Conservation (phyloP, 2,888 invertebrate species). For the Hyppa rectilinea region DNA sequence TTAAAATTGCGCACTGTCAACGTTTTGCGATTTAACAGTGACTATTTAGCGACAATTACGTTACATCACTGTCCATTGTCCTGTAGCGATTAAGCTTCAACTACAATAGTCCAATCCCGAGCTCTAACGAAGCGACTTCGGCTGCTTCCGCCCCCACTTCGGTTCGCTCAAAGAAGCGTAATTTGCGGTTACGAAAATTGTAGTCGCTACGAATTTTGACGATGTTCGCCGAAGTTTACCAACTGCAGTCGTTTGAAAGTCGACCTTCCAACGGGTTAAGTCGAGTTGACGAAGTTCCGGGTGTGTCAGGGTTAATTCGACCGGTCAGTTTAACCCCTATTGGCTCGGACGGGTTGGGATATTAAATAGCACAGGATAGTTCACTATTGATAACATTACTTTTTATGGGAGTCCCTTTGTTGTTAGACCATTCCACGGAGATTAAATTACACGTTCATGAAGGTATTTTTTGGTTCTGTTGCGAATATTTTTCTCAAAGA, state of each 20-base stretch:
- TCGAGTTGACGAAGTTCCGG: slow-evolving; percentile 77
- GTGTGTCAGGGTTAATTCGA: slow-evolving; percentile 75
- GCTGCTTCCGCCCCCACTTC: slow-evolving; percentile 84
- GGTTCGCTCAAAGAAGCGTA: slow-evolving; percentile 86
- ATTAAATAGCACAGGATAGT: slow-evolving; percentile 64
- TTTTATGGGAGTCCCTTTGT: slow-evolving; percentile 56
- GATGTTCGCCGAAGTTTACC: slow-evolving; percentile 75
- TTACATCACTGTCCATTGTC: slow-evolving; percentile 88
- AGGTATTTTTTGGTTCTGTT: slow-evolving; percentile 2
- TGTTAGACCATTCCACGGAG: slow-evolving; percentile 35
- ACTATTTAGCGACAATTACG: slow-evolving; percentile 89
- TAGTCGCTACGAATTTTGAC: slow-evolving; percentile 82
- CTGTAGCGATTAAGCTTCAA: slow-evolving; percentile 82
- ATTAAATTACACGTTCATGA: slow-evolving; percentile 36
- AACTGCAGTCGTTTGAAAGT: slow-evolving; percentile 82
- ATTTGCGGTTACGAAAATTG: slow-evolving; percentile 88
- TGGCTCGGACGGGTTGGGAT: slow-evolving; percentile 68
- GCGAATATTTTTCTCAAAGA: slow-evolving; percentile 22
- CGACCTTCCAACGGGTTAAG: slow-evolving; percentile 78
- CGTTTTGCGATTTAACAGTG: slow-evolving; percentile 77
- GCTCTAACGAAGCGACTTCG: slow-evolving; percentile 89
- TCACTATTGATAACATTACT: slow-evolving; percentile 59
- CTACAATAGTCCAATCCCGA: slow-evolving; percentile 87
- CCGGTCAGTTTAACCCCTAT: slow-evolving; percentile 75
- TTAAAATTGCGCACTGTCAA: slow-evolving; percentile 81